Percentiles rank a stretch among this genome's conserved stretches.
These are phyloP conservation scores for Cryptosula pallasiana DNA, from an alignment of 2,888 invertebrate genomes.

Conservation along the genomic window DNA sequence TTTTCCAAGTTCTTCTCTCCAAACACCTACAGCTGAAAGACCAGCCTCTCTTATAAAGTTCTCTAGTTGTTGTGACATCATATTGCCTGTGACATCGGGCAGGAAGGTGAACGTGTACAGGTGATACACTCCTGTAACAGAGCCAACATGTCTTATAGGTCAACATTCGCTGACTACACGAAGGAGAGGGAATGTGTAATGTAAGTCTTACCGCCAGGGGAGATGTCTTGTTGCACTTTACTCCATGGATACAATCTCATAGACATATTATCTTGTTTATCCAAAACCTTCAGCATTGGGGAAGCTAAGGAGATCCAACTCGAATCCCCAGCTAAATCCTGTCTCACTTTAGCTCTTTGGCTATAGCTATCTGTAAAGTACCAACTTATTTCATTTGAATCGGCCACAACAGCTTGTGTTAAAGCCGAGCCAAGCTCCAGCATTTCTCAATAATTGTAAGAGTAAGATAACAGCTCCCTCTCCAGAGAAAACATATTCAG, in stretches of 20 bases:
- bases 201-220: conserved; percentile 22
- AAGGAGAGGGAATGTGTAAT: too few species aligned
- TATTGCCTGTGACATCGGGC: neutral
- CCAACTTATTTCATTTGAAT: too few species aligned
- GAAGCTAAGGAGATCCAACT: conserved; percentile 34
- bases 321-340: conserved; percentile 36
- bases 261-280: conserved; percentile 3
- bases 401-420: too few species aligned
- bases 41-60: neutral
- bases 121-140: neutral
- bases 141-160: too few species aligned
- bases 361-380: conserved; percentile 40
- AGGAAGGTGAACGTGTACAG: conserved; percentile 1
- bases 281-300: conserved; percentile 19
- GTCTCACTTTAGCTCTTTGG: conserved; percentile 40
- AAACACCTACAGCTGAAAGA: neutral
- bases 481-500: too few species aligned
- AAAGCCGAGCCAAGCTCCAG: too few species aligned
- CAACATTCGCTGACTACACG: too few species aligned
- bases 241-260: conserved; percentile 24
- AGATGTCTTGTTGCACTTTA: neutral
- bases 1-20: conserved; percentile 12
- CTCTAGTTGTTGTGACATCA: neutral
- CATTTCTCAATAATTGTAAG: too few species aligned
- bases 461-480: too few species aligned